A percentile compares a stretch with the other conserved stretches of the same genome.
These are phyloP conservation scores for Boloria euphrosyne DNA, from an alignment of 2,888 invertebrate genomes.

Conservation along the genomic window DNA sequence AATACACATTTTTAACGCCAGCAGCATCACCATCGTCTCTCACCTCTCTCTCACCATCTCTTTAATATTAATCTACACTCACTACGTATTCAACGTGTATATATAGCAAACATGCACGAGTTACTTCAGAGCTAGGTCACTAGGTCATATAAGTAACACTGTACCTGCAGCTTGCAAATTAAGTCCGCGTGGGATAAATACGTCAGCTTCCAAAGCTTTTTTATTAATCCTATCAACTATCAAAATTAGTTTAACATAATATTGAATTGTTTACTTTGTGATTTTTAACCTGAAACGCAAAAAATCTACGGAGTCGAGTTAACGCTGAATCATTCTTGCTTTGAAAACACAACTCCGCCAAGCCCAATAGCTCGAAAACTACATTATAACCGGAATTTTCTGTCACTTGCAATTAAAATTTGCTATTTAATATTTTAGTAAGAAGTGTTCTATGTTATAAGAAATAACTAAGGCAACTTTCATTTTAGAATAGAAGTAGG, in stretches of 20 bases:
- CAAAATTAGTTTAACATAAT: neutral
- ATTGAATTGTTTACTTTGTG: neutral
- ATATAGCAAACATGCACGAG: neutral
- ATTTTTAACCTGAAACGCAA: neutral
- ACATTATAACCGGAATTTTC: constrained; percentile 17
- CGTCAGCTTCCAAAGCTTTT: neutral
- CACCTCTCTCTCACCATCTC: too few relatives aligned
- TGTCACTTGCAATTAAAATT: neutral
- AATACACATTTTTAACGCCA: too few relatives aligned
- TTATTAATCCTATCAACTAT: neutral
- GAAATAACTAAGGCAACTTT: neutral
- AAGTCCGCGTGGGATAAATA: constrained; percentile 5
- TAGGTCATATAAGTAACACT: constrained; percentile 24
- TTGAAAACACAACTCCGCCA: constrained; percentile 19
- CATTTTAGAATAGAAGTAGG: too few relatives aligned
- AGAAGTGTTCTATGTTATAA: neutral
- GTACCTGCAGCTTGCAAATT: neutral
- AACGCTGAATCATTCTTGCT: constrained; percentile 6
- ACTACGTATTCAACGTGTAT: constrained; percentile 3
- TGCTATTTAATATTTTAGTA: neutral
- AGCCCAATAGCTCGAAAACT: constrained; percentile 21
- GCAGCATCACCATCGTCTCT: neutral
- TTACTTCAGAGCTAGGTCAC: constrained; percentile 19
- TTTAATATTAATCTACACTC: neutral
- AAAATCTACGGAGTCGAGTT: constrained; percentile 6